Conservation (phyloP, 2,113 vertebrate genomes). For the Perca schrenkii region DNA sequence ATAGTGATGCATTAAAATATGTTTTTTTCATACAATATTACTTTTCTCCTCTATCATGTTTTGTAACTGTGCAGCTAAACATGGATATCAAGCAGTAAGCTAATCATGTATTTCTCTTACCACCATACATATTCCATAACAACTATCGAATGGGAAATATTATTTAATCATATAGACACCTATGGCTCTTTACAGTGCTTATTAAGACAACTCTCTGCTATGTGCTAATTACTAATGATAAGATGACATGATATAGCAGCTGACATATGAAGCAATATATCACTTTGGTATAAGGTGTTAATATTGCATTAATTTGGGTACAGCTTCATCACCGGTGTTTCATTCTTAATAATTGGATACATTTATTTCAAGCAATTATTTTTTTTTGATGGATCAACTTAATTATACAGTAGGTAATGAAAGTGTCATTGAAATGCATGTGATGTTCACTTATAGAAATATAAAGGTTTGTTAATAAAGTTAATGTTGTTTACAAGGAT, state of each 20-base stretch:
- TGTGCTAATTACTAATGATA: constrained; percentile 31
- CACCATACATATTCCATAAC: background rate
- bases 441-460: background rate
- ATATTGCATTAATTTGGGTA: constrained; percentile 4
- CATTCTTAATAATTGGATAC: background rate
- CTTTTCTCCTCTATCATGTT: background rate
- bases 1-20: background rate
- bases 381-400: background rate
- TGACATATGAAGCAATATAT: background rate
- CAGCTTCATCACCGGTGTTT: background rate
- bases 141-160: background rate
- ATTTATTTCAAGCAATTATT: background rate
- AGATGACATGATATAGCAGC: background rate
- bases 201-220: constrained; percentile 18
- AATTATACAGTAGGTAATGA: background rate
- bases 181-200: background rate
- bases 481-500: background rate
- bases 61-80: background rate
- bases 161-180: constrained; percentile 8
- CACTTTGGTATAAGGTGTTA: constrained; percentile 5
- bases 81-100: background rate
- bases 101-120: background rate
- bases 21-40: background rate
- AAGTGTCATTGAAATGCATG: background rate
- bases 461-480: background rate